Evolutionary conservation across 2,113 vertebrate species (phyloP).

Genomic region (Entelurus aequoreus): DNA sequence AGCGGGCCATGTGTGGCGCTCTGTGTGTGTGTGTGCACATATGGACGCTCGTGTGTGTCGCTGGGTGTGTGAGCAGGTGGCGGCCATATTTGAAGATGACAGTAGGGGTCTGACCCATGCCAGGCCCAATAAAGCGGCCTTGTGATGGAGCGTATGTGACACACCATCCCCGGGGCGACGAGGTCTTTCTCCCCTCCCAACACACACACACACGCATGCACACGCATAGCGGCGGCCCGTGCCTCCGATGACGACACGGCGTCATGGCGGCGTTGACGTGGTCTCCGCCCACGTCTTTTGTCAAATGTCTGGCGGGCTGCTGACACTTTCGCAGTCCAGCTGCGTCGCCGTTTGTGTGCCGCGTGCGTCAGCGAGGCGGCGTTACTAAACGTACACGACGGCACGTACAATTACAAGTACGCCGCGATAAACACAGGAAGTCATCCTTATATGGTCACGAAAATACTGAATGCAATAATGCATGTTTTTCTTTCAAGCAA

Average conservation of each 20-base stretch:
- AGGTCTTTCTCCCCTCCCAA: constrained; percentile 43
- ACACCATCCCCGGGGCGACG: constrained; percentile 56
- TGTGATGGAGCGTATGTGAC: constrained; percentile 73
- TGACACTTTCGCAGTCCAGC: not conserved
- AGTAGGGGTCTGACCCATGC: constrained; percentile 71
- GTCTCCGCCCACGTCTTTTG: constrained; percentile 1
- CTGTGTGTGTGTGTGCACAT: constrained; percentile 26
- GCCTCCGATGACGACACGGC: not conserved
- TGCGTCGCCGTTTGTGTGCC: not conserved
- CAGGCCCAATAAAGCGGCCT: constrained; percentile 70
- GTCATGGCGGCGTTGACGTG: not conserved
- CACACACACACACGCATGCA: constrained; percentile 16
- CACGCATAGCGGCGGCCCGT: not conserved
- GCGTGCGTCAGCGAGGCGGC: not conserved
- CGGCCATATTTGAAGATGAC: constrained; percentile 73
- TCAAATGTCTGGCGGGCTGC: not conserved
- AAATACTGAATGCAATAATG: not conserved
- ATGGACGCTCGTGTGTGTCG: constrained; percentile 2
- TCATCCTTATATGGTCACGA: not conserved
- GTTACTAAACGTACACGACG: not conserved
- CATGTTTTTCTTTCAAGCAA: no score
- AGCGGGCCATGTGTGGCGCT: constrained; percentile 47
- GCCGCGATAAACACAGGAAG: not conserved
- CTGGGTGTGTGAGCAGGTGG: constrained; percentile 70
- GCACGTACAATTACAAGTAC: no score